Percentiles rank a stretch among this genome's conserved stretches.
Conservation (phyloP, 2,888 invertebrate species). For the Petrolisthes manimaculis region DNA sequence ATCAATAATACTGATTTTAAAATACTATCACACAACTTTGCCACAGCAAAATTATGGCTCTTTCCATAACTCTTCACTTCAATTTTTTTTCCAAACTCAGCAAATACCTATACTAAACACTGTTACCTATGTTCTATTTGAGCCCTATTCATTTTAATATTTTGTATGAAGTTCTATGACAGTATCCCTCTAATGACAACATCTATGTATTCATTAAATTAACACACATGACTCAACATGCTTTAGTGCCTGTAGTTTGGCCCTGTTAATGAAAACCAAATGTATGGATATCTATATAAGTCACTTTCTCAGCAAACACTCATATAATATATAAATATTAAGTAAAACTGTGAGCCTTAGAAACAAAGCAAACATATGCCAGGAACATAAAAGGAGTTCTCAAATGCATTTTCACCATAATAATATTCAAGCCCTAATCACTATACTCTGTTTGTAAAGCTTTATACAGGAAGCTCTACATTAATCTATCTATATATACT, state of each 20-base stretch:
- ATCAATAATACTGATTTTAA: conserved; percentile 16
- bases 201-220: conserved; percentile 10
- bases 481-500: conserved; percentile 18
- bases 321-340: conserved; percentile 3
- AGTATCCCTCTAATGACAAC: conserved; percentile 6
- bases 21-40: conserved; percentile 14
- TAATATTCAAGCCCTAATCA: conserved; percentile 14
- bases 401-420: neutral
- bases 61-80: neutral
- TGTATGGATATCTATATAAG: conserved; percentile 1
- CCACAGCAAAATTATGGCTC: neutral
- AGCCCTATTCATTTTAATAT: neutral
- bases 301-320: neutral
- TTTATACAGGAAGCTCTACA: conserved; percentile 18
- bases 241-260: neutral
- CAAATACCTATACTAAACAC: conserved; percentile 8
- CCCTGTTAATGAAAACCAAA: neutral
- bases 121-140: conserved; percentile 5
- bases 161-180: neutral
- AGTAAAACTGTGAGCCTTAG: conserved; percentile 3
- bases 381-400: conserved; percentile 13
- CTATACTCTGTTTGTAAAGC: conserved; percentile 12
- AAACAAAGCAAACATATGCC: neutral
- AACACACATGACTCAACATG: conserved; percentile 6
- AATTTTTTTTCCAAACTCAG: neutral